Conservation (phyloP, 2,888 invertebrate species). For the Hypsopygia costalis region DNA sequence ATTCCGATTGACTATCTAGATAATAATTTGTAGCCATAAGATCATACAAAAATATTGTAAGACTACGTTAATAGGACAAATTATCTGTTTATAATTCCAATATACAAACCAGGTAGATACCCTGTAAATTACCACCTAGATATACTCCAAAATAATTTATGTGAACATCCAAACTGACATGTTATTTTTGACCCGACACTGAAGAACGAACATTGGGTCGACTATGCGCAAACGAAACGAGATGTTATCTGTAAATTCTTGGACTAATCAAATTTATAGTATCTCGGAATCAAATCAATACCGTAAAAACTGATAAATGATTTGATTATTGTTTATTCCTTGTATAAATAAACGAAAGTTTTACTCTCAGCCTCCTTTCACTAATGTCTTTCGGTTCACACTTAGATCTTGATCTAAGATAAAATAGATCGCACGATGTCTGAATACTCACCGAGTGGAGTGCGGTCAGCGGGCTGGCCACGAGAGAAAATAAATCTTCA, state of each 20-base stretch:
- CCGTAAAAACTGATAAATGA: constrained; percentile 59
- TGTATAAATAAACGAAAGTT: constrained; percentile 70
- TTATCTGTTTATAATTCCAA: too few species aligned
- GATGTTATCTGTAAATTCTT: constrained; percentile 39
- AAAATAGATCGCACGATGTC: constrained; percentile 73
- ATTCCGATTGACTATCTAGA: too few species aligned
- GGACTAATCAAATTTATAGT: constrained; percentile 51
- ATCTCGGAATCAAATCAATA: constrained; percentile 33
- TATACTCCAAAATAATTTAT: too few species aligned
- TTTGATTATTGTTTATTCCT: constrained; percentile 72
- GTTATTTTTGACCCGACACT: too few species aligned
- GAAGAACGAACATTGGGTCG: too few species aligned
- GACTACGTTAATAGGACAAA: too few species aligned
- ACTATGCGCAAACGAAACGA: neutral
- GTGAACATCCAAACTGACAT: too few species aligned
- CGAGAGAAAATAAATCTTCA: constrained; percentile 75
- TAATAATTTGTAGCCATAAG: too few species aligned
- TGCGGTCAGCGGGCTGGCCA: constrained; percentile 57
- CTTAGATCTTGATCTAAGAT: constrained; percentile 68
- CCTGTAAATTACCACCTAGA: too few species aligned
- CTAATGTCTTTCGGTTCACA: constrained; percentile 69
- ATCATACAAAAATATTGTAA: too few species aligned
- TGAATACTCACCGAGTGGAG: constrained; percentile 47
- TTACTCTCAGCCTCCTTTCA: constrained; percentile 69
- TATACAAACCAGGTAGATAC: too few species aligned